Conservation (phyloP, 2,888 invertebrate genomes). For the Stegophylla sp. region DNA sequence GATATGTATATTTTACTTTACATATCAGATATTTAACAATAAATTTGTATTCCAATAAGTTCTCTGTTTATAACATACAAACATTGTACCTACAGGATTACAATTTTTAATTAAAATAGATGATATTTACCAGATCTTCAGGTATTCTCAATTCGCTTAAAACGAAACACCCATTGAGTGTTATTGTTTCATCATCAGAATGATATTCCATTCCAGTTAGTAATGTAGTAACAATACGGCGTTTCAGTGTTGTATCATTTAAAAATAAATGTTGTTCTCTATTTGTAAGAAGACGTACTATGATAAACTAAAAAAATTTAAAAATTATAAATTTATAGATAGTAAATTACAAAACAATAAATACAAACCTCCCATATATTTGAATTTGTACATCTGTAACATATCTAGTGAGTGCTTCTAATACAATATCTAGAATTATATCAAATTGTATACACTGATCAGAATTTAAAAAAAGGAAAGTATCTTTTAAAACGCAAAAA, state of each 20-base stretch:
- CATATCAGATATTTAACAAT: no score
- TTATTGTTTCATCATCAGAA: constrained; percentile 87
- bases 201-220: constrained; percentile 89
- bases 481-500: constrained; percentile 84
- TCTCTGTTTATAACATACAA: no score
- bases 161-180: constrained; percentile 93
- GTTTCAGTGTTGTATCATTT: constrained; percentile 71
- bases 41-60: no score
- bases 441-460: constrained; percentile 80
- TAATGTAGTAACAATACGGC: constrained; percentile 80
- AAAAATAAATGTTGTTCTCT: constrained; percentile 69
- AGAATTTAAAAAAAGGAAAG: constrained; percentile 85
- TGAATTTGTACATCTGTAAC: constrained; percentile 87
- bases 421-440: constrained; percentile 79
- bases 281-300: constrained; percentile 91
- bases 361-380: constrained; percentile 81
- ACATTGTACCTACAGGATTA: no score
- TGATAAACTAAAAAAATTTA: constrained; percentile 76
- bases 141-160: constrained; percentile 93
- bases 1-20: no score
- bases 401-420: constrained; percentile 90
- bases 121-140: constrained; percentile 81
- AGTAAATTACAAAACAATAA: background rate
- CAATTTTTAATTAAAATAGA: background rate
- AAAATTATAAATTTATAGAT: background rate